Conservation (phyloP, 2,888 invertebrate genomes). For the Parochlus steinenii region DNA sequence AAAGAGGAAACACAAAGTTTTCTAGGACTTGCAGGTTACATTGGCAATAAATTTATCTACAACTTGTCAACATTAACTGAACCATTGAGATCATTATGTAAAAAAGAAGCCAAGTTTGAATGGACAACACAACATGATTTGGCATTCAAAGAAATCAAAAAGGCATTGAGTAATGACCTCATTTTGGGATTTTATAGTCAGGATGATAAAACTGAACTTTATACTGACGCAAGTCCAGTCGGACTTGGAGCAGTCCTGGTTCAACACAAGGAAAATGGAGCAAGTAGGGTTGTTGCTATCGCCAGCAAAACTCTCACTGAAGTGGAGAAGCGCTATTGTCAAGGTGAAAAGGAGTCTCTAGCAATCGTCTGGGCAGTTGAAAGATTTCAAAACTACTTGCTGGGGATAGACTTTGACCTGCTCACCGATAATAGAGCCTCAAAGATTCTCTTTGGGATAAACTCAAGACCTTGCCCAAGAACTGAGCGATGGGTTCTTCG, state of each 20-base stretch:
- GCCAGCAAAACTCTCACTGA: conserved; percentile 20
- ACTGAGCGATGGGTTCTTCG: no score
- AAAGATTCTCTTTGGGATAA: conserved; percentile 17
- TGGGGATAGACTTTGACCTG: conserved; percentile 23
- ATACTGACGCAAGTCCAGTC: conserved; percentile 5
- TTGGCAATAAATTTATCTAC: conserved; percentile 13
- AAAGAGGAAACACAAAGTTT: conserved; percentile 16
- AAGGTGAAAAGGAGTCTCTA: conserved; percentile 19
- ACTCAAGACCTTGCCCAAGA: conserved; percentile 15
- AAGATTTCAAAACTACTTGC: conserved; percentile 22
- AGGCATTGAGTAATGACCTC: background rate
- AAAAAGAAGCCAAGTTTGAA: background rate
- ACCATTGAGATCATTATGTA: background rate
- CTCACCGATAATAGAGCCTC: conserved; percentile 21
- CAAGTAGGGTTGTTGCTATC: conserved; percentile 20
- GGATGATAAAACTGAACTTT: background rate
- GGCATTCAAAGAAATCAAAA: background rate
- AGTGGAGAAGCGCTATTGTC: conserved; percentile 17
- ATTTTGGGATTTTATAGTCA: background rate
- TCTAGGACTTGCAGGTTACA: conserved; percentile 12
- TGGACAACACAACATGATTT: background rate
- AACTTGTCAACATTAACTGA: conserved; percentile 2
- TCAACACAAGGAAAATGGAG: conserved; percentile 16
- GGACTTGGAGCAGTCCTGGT: conserved; percentile 15
- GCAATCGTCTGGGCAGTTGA: conserved; percentile 18